Conservation (phyloP, 2,888 invertebrate genomes). For the Rhamnusium bicolor region DNA sequence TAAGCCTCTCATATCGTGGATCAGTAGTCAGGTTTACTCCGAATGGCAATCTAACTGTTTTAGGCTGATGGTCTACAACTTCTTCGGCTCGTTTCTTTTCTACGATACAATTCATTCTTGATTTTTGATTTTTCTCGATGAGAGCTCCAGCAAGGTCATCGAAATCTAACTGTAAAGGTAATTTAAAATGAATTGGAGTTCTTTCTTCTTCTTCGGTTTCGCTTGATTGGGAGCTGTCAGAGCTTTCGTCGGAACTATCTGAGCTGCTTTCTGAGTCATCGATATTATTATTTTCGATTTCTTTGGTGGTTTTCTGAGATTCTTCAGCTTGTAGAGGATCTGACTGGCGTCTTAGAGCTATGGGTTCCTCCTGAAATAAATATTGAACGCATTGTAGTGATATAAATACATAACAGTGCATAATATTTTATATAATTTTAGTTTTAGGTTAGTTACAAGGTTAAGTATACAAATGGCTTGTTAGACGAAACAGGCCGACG, state of each 20-base stretch:
- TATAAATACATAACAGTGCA: no score
- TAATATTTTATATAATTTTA: no score
- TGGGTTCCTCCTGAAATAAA: slow-evolving; percentile 57
- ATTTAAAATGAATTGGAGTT: slow-evolving; percentile 78
- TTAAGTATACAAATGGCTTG: no score
- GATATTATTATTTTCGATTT: slow-evolving; percentile 48
- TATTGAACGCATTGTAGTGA: no score
- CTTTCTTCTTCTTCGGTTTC: slow-evolving; percentile 76
- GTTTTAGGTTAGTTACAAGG: no score
- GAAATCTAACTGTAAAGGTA: slow-evolving; percentile 87
- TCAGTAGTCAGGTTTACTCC: slow-evolving; percentile 81
- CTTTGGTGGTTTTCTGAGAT: slow-evolving; percentile 44
- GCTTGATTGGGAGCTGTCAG: slow-evolving; percentile 67
- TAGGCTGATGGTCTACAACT: slow-evolving; percentile 83
- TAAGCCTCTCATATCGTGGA: slow-evolving; percentile 81
- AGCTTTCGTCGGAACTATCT: slow-evolving; percentile 51
- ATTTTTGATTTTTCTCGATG: slow-evolving; percentile 81
- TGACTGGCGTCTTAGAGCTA: slow-evolving; percentile 52
- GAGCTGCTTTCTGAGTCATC: slow-evolving; percentile 44
- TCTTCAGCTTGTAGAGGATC: slow-evolving; percentile 44
- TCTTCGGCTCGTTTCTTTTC: slow-evolving; percentile 90
- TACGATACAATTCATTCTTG: slow-evolving; percentile 92
- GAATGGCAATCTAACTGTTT: slow-evolving; percentile 77
- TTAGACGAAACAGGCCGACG: no score
- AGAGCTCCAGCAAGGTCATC: slow-evolving; percentile 86